These are phyloP conservation scores for Phalacrocorax brasilianus DNA, from an alignment of 2,113 vertebrate species.

Conservation along the genomic window DNA sequence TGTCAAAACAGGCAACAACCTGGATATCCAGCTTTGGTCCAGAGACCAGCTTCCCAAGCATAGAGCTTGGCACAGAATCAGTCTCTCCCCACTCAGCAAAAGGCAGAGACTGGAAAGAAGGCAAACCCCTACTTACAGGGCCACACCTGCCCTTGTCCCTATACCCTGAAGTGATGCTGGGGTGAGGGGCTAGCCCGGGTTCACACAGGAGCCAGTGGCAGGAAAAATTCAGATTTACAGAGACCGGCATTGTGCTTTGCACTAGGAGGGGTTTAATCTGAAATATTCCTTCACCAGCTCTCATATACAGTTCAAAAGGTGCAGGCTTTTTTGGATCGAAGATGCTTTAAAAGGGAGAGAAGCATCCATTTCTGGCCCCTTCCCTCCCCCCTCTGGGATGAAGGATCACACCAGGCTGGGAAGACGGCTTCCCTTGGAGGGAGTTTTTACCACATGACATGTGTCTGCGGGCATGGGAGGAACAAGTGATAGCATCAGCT, in stretches of 20 bases:
- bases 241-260: not conserved
- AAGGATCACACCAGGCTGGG: not conserved
- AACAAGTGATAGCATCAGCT: constrained; percentile 31
- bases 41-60: not conserved
- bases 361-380: not conserved
- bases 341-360: not conserved
- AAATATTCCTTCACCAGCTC: not conserved
- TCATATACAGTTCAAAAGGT: not conserved
- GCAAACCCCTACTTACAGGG: not conserved
- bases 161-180: accelerated
- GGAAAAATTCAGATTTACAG: not conserved
- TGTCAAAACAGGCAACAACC: not conserved
- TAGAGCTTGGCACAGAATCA: accelerated
- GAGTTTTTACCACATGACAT: not conserved
- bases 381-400: not conserved
- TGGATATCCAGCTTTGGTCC: not conserved
- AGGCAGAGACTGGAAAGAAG: not conserved
- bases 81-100: not conserved
- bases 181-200: not conserved
- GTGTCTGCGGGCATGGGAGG: not conserved
- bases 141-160: not conserved
- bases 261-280: not conserved
- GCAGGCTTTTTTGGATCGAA: not conserved
- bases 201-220: accelerated
- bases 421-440: not conserved